phyloP scores from a whole-genome alignment of 2,888 invertebrate genomes.

The Acleris emargana region DNA sequence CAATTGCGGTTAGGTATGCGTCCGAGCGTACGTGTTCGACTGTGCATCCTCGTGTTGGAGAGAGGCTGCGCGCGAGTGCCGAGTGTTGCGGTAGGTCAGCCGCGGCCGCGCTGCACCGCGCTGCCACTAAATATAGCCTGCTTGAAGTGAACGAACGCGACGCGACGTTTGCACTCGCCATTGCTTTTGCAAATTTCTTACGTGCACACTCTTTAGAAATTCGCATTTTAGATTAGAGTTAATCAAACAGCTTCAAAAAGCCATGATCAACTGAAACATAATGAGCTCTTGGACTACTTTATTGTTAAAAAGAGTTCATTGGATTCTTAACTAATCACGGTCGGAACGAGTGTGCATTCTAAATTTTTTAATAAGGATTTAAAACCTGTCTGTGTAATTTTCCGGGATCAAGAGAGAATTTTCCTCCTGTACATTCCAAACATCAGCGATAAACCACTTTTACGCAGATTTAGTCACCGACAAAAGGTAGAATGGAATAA shows the following conservation, averaged over 20 bases:
- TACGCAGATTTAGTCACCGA: too few relatives aligned
- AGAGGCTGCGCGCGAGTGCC: slow-evolving; percentile 63
- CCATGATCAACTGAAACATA: too few relatives aligned
- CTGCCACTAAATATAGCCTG: slow-evolving; percentile 78
- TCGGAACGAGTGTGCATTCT: too few relatives aligned
- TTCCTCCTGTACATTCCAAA: too few relatives aligned
- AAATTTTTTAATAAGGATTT: too few relatives aligned
- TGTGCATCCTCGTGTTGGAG: slow-evolving; percentile 38
- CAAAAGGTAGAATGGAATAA: not conserved
- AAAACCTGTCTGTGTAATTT: too few relatives aligned
- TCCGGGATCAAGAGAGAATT: too few relatives aligned
- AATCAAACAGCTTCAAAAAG: not conserved
- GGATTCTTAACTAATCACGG: too few relatives aligned
- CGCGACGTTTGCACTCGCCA: slow-evolving; percentile 44
- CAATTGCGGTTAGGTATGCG: slow-evolving; percentile 38
- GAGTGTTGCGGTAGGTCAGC: slow-evolving; percentile 72
- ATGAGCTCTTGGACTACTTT: too few relatives aligned
- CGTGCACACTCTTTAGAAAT: slow-evolving; percentile 19
- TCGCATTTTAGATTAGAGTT: slow-evolving; percentile 6
- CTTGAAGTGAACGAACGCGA: slow-evolving; percentile 76
- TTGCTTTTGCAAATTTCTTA: slow-evolving; percentile 30
- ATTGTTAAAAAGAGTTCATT: not conserved
- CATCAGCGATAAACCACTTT: too few relatives aligned
- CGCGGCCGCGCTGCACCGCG: slow-evolving; percentile 53
- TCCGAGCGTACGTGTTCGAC: slow-evolving; percentile 38